phyloP scores from a whole-genome alignment of 2,888 invertebrate genomes.

The Nomada fucata region DNA sequence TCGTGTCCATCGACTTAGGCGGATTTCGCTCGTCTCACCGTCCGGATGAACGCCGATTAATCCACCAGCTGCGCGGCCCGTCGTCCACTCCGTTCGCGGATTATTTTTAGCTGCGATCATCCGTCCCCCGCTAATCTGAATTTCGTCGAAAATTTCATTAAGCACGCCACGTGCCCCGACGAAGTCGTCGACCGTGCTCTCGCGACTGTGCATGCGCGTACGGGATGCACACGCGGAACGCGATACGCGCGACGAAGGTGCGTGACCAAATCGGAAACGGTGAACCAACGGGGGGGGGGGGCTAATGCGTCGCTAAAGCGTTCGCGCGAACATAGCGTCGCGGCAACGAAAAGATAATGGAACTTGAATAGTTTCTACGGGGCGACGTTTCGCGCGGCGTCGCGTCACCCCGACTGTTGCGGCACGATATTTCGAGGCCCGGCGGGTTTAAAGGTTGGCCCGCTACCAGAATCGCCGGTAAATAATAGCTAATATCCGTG shows the following conservation, averaged over 20 bases:
- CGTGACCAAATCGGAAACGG: no score
- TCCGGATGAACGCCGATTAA: constrained; percentile 44
- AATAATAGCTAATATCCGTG: constrained; percentile 67
- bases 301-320: no score
- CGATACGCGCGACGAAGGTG: neutral
- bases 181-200: constrained; percentile 21
- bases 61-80: constrained; percentile 66
- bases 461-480: constrained; percentile 61
- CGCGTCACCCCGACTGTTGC: constrained; percentile 28
- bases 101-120: constrained; percentile 50
- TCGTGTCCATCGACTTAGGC: constrained; percentile 10
- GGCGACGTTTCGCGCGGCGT: neutral
- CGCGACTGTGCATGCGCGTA: neutral
- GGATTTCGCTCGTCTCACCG: constrained; percentile 34
- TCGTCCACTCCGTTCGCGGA: constrained; percentile 36
- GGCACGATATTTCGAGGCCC: constrained; percentile 52
- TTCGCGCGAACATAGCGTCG: neutral
- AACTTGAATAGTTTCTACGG: neutral
- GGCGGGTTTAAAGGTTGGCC: constrained; percentile 52
- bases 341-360: no score
- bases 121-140: constrained; percentile 57
- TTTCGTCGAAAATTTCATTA: constrained; percentile 60
- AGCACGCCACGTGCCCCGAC: constrained; percentile 31
- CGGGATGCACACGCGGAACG: no score
- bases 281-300: no score